phyloP scores from a whole-genome alignment of 2,113 vertebrate species.

The Apeltes quadracus region DNA sequence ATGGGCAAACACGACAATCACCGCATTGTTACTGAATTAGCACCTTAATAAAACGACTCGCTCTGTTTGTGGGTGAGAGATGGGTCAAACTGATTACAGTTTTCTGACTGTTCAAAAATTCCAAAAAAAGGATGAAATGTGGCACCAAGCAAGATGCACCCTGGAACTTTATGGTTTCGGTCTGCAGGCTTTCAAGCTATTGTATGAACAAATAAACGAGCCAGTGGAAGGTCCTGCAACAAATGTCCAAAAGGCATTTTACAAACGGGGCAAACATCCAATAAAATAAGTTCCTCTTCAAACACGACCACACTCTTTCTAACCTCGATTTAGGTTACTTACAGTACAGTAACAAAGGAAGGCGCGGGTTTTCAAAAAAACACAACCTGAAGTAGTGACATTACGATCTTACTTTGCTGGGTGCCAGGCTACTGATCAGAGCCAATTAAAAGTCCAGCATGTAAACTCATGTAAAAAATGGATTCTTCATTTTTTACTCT shows the following conservation, averaged over 20 bases:
- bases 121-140: constrained; percentile 14
- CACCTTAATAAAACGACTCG: constrained; percentile 62
- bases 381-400: not conserved
- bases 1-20: constrained; percentile 78
- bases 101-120: constrained; percentile 23
- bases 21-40: constrained; percentile 71
- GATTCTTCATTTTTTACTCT: not conserved
- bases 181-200: constrained; percentile 29
- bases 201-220: constrained; percentile 13
- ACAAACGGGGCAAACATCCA: not conserved
- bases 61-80: constrained; percentile 30
- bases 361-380: not conserved
- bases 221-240: not conserved
- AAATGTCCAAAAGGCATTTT: constrained; percentile 12
- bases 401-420: not conserved
- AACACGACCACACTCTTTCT: not conserved
- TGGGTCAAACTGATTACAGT: constrained; percentile 38
- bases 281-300: constrained; percentile 7
- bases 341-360: not conserved
- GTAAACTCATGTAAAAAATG: not conserved
- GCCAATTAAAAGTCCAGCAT: not conserved
- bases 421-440: not conserved
- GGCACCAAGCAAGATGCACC: constrained; percentile 33
- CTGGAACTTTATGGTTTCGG: not conserved
- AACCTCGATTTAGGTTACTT: not conserved